phyloP scores from a whole-genome alignment of 2,797 vertebrate genomes.

The Dendrocincla fuliginosa region DNA sequence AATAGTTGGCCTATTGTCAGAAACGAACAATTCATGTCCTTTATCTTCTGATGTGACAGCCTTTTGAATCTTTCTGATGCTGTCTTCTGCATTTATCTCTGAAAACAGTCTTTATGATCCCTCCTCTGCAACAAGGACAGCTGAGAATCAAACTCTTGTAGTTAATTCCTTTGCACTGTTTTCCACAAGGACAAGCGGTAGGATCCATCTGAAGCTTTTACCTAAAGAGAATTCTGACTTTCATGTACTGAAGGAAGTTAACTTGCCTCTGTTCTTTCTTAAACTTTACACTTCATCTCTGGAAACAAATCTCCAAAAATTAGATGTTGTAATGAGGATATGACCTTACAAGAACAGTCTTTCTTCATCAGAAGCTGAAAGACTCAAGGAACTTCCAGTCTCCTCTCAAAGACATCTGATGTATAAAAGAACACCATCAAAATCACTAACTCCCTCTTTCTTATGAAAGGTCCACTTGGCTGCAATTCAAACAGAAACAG shows the following conservation, averaged over 20 bases:
- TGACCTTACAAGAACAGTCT: slow-evolving; percentile 11
- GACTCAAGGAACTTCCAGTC: background rate
- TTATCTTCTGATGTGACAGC: slow-evolving; percentile 46
- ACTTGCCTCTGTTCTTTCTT: slow-evolving; percentile 16
- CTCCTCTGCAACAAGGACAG: slow-evolving; percentile 1
- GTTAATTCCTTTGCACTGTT: slow-evolving; percentile 31
- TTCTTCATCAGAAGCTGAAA: slow-evolving; percentile 13
- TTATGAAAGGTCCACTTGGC: background rate
- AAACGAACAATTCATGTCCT: slow-evolving; percentile 13
- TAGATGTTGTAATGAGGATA: background rate
- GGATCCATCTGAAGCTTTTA: slow-evolving; percentile 5
- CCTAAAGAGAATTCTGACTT: slow-evolving; percentile 34
- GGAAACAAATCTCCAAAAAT: slow-evolving; percentile 47
- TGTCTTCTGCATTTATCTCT: slow-evolving; percentile 51
- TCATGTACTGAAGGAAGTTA: slow-evolving; percentile 34
- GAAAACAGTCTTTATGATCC: slow-evolving; percentile 51
- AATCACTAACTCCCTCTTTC: background rate
- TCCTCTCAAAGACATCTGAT: background rate
- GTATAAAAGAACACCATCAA: background rate
- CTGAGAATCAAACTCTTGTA: slow-evolving; percentile 9
- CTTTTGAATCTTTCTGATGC: slow-evolving; percentile 42
- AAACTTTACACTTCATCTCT: slow-evolving; percentile 11
- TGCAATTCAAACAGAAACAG: background rate
- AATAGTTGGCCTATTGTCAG: slow-evolving; percentile 47
- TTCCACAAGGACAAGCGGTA: slow-evolving; percentile 20